Percentiles rank a stretch among this genome's conserved stretches.
These are phyloP conservation scores for Girardinus metallicus DNA, from an alignment of 2,797 vertebrate genomes.

Conservation along the genomic window DNA sequence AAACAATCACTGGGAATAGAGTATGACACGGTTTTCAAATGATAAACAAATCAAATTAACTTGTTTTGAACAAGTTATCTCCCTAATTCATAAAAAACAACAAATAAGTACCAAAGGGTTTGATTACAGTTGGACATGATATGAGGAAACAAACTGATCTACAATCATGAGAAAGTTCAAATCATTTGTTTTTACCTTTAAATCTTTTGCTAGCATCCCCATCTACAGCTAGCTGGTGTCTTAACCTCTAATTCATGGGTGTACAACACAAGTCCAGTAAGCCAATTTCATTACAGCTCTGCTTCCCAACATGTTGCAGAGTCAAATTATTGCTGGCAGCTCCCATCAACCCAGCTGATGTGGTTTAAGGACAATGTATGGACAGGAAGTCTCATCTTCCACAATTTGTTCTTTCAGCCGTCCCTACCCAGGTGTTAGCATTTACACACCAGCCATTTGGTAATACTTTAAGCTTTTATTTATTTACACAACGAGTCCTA, in stretches of 20 bases:
- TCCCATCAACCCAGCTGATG: constrained; percentile 35
- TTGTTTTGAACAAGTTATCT: neutral
- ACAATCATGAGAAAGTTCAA: neutral
- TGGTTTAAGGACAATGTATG: constrained; percentile 47
- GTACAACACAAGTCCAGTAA: constrained; percentile 42
- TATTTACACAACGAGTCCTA: constrained; percentile 51
- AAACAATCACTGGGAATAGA: neutral
- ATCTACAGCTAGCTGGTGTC: neutral
- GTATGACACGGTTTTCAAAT: neutral
- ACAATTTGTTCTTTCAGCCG: neutral
- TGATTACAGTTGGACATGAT: neutral
- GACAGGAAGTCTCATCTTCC: constrained; percentile 16
- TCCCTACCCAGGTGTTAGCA: constrained; percentile 15
- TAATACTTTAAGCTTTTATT: constrained; percentile 60
- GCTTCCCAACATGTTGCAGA: constrained; percentile 40
- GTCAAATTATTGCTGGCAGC: constrained; percentile 35
- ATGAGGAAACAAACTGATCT: neutral
- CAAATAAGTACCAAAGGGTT: neutral
- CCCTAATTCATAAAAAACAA: neutral
- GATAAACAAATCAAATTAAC: neutral
- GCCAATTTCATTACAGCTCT: constrained; percentile 35
- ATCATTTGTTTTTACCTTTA: neutral
- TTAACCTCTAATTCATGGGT: constrained; percentile 33
- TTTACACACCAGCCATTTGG: constrained; percentile 40
- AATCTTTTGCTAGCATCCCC: neutral